These are phyloP conservation scores for Fulica atra DNA, from an alignment of 2,113 vertebrate genomes.

Conservation along the genomic window DNA sequence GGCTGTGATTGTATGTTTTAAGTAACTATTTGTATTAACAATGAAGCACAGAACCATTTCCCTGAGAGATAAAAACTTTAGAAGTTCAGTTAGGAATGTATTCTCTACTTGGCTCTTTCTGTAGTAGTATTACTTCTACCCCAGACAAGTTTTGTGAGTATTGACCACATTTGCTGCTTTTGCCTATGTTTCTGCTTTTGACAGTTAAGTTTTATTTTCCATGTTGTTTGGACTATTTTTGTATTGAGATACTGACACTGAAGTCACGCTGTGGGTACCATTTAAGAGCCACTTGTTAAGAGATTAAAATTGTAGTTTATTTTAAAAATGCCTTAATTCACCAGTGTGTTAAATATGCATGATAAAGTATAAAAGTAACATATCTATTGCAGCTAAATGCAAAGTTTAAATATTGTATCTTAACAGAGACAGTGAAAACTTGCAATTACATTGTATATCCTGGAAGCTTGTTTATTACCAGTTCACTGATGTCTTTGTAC, in stretches of 20 bases:
- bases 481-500: constrained; percentile 85
- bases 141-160: neutral
- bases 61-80: neutral
- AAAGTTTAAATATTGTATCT: neutral
- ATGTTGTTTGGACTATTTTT: neutral
- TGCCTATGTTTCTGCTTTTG: neutral
- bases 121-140: neutral
- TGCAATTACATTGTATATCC: constrained; percentile 87
- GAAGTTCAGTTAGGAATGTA: neutral
- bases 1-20: neutral
- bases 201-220: neutral
- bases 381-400: neutral
- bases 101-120: neutral
- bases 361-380: neutral
- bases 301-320: neutral
- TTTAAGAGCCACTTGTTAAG: neutral
- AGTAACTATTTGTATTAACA: neutral
- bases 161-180: neutral
- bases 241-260: neutral
- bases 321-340: neutral
- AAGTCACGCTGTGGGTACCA: neutral
- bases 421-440: neutral
- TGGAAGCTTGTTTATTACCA: constrained; percentile 86
- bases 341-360: neutral
- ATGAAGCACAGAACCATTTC: neutral